Base-by-base conservation (phyloP, 2,113 vertebrate species). In the Melierax canorus region DNA sequence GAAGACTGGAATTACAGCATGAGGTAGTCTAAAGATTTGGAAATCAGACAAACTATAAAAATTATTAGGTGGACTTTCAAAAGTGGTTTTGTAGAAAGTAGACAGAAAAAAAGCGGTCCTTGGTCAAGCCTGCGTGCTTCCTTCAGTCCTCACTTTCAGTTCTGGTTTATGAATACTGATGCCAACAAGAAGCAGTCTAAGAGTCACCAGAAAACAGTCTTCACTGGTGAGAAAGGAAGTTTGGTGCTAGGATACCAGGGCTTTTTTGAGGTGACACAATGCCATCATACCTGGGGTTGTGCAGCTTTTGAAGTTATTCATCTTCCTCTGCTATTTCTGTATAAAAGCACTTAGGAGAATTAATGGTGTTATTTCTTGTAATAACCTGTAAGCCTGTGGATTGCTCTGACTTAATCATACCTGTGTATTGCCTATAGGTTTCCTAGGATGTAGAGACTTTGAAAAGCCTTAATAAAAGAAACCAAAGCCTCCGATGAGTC, bases 381-480 rank as follows among this genome's bases (percentile, higher is more conserved):
- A 94, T 67, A 86, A 64, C 60, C 82, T 72, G n/a, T 43, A 87
- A 82, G 48, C 64, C 88, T 29, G 41, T 60, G 86, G 9, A 24
- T 56, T 74, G 79, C 72, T 86, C 83, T 84, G 51, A 20, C 21
- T 94, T 92, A 89, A 92, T 91, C 9, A 0, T 79, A 18, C 51
- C 48, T 36, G 5, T 74, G 39, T 53, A 67, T 41, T 87, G 56
- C 80, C 73, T 76, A 7, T 53, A 13, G 24, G 76, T 80, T 83
- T 90, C 67, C 68, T 78, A 81, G 43, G 83, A 55, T 53, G 46
- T 15, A 59, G 64, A 59, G 55, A n/a, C 55, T 89, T 67, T 94
- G 91, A 94, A 95, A 92, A 94, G 76, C 62, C 73, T 84, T 81
- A 92, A 89, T 85, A 86, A 91, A 95, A 81, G 88, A 41, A 94